Evolutionary conservation across 2,888 invertebrate species (phyloP), one percentile per base, ranked within the genome.

Genomic region (Clanis bilineata): DNA sequence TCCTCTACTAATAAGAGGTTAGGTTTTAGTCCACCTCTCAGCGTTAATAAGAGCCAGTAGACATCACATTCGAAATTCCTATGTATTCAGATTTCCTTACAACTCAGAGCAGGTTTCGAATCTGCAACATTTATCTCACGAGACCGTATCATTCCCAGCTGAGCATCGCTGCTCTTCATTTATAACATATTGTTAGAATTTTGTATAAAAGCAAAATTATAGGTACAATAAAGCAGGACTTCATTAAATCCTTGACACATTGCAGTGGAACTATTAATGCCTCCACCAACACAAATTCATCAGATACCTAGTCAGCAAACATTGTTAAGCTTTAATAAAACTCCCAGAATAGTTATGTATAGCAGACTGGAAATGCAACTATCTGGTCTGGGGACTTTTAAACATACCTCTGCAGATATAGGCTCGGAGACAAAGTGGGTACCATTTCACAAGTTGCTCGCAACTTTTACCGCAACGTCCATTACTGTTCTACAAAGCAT

Each of bases 281-380:
- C 18, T 51, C 18, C 32, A 51, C 47, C 23, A 23, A 22, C 21
- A 47, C 32, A 51, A 32, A 32, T 51, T 51, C 51, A 51, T 10
- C 32, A 10, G 22, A 47, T 58, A 47, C 36, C 21, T 36, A 22
- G 44, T 4, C 18, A 10, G 70, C 77, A 78, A 82, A 84, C 83
- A 83, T 79, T 81, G 85, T 83, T 80, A 79, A 81, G 81, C 80
- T 83, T 84, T 85, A 87, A 82, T 87, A 85, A 86, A 88, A 87
- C 82, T 82, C 76, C 72, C 72, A 75, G 80, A 88, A 85, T 84
- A 85, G 80, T 83, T 85, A 85, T 77, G 78, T 80, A 85, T 70
- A 83, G 77, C 80, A 80, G 77, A 85, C 83, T 85, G 82, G 85
- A 86, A 90, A 90, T 89, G 88, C 88, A 88, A 87, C 89, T 89